Evolutionary conservation across 2,113 vertebrate species (phyloP), one percentile per base, ranked within the genome.

Genomic region (Anguilla rostrata): DNA sequence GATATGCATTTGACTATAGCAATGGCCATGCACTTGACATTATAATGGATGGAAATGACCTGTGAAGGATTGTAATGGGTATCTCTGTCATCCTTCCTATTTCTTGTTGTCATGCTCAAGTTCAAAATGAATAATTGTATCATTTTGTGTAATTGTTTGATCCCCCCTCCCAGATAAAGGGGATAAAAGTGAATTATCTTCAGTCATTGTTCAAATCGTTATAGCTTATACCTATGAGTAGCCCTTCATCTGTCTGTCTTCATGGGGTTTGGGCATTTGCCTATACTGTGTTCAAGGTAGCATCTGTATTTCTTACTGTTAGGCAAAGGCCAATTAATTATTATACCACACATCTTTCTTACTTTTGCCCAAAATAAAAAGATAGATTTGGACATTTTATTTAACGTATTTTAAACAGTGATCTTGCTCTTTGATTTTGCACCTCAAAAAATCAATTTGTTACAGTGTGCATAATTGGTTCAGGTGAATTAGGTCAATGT

Each of bases 131-230:
- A 86, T 78, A 81, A 34, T 34, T 41, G 43, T 46, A 84, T 8
- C 14, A 71, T 49, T 79, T 80, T 80, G 49, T 75, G 83, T 29
- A 66, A 40, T 78, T 85, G 43, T 79, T 79, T 71, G 75, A 60
- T 16, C 18, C 56, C 56, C 56, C 71, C 41, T 40, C 29, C 46
- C 29, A 29, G 82, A 83, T 56, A 34, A 83, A 83, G 56, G 26
- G 49, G 26, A 16, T 57, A 20, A 29, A 83, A 83, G 49, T 46
- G 22, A 26, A 80, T 80, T 39, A 82, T 40, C 20, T 46, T 82
- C 16, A 46, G 43, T 29, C 81, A 29, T 82, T 82, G 81, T 60
- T 39, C 53, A 57, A 34, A 18, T 14, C 82, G 6, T 9, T 53
- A 53, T 53, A 11, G 57, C 82, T 83, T 83, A 56, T 56, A 29